Base-by-base conservation (phyloP, 2,888 invertebrate species). In the Agrochola macilenta region DNA sequence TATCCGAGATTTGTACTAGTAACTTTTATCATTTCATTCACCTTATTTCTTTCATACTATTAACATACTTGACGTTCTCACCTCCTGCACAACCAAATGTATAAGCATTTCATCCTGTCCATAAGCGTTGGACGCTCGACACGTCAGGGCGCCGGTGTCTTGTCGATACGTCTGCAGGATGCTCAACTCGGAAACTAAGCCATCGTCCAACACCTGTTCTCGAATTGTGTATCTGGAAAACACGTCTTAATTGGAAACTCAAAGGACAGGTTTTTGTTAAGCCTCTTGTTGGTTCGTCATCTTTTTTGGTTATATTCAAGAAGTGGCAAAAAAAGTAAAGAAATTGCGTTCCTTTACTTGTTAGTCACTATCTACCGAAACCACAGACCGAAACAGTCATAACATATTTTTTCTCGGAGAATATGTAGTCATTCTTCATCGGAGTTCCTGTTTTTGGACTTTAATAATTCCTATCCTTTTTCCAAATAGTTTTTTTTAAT, bases 31-130 rank as follows among this genome's bases (percentile, higher is more conserved):
- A 57, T n/a, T 57, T n/a, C 12, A 26, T 57, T 57, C 12, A 14
- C 2, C 57, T n/a, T 57, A 11, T n/a, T 57, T n/a, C n/a, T 57
- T 57, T 12, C 5, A 57, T 26, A 57, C 5, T 12, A 57, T n/a
- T 57, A n/a, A 12, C 12, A 57, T 12, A n/a, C n/a, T n/a, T 60
- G 60, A 60, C 17, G 23, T 70, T 63, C 78, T 82, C 95, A 98
- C 98, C 98, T 97, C 97, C 97, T 99, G 98, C 49, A 99, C 98
- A 72, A 99, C 98, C 81, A 99, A 97, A 92, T 99, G 98, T 93
- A 99, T 98, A 73, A 98, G 98, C 98, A 99, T 98, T 94, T 98
- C 98, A 91, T 99, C 99, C 89, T 98, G 98, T 14, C 99, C 99
- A 92, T 98, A 99, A 70, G 98, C 97, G 95, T 99, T 99, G 88